Percentiles rank a stretch among this genome's conserved stretches.
phyloP scores from a whole-genome alignment of 2,888 invertebrate genomes.

The Muschampia plurimacula region DNA sequence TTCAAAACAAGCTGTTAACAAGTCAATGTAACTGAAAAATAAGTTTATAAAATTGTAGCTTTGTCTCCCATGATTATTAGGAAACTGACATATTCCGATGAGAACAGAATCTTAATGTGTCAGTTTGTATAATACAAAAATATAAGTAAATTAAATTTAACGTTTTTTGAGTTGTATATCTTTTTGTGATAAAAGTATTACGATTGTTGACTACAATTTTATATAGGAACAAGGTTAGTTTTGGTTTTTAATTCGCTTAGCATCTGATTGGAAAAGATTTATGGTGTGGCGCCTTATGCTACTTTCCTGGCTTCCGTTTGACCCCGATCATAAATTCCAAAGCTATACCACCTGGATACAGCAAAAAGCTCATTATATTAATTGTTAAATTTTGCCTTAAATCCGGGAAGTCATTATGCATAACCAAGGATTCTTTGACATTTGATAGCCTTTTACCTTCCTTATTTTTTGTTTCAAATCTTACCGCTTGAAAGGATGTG shows the following conservation, averaged over 20 bases:
- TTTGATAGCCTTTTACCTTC: constrained; percentile 13
- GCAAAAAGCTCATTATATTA: constrained; percentile 22
- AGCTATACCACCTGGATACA: constrained; percentile 21
- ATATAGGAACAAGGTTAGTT: background rate
- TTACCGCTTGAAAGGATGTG: background rate
- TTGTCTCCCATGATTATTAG: no score
- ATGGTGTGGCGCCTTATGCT: constrained; percentile 22
- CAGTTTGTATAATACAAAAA: no score
- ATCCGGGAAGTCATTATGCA: constrained; percentile 16
- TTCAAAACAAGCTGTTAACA: no score
- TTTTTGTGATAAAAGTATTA: background rate
- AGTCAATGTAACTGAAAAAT: no score
- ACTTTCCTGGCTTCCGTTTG: constrained; percentile 33
- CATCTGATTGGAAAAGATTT: background rate
- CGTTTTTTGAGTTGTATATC: background rate
- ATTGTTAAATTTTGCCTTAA: constrained; percentile 14
- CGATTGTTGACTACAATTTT: background rate
- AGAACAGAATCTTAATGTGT: no score
- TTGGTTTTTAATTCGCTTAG: constrained; percentile 5
- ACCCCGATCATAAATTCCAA: constrained; percentile 28
- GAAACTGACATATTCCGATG: no score
- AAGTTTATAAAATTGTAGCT: no score
- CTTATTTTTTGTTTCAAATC: background rate
- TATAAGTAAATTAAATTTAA: no score
- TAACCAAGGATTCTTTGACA: constrained; percentile 6